A percentile compares a stretch with the other conserved stretches of the same genome.
Evolutionary conservation across 2,113 vertebrate genomes (phyloP).

Genomic region (Nothoprocta pentlandii): DNA sequence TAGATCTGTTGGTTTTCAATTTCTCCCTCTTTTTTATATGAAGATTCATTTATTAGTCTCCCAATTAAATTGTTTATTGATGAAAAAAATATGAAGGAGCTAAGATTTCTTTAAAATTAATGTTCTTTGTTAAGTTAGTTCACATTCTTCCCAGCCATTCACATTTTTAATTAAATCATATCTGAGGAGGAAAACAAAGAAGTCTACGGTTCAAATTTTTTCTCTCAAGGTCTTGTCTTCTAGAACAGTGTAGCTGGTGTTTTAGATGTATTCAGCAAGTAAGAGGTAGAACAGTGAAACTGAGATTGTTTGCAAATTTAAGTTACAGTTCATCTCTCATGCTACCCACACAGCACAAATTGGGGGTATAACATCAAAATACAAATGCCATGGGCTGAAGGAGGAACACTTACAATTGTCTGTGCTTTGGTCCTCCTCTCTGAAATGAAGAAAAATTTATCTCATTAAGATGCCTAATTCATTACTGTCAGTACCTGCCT

Average conservation of each 20-base stretch:
- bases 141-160: background rate
- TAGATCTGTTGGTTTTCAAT: background rate
- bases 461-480: background rate
- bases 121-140: background rate
- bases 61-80: background rate
- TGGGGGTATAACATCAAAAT: background rate
- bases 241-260: background rate
- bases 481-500: background rate
- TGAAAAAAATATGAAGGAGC: background rate
- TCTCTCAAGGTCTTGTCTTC: background rate
- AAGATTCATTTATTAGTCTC: background rate
- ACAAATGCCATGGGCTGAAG: rapidly evolving
- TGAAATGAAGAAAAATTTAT: background rate
- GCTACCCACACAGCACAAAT: background rate
- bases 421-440: background rate
- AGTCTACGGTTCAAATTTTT: background rate
- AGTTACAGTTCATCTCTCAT: background rate
- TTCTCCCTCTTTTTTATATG: background rate
- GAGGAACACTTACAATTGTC: background rate
- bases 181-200: background rate
- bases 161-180: background rate
- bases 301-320: background rate
- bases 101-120: background rate
- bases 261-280: background rate
- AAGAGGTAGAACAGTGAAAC: background rate